Evolutionary conservation across 2,113 vertebrate species (phyloP), one percentile per base, ranked within the genome.

Genomic region (Corythoichthys haematopterus): DNA sequence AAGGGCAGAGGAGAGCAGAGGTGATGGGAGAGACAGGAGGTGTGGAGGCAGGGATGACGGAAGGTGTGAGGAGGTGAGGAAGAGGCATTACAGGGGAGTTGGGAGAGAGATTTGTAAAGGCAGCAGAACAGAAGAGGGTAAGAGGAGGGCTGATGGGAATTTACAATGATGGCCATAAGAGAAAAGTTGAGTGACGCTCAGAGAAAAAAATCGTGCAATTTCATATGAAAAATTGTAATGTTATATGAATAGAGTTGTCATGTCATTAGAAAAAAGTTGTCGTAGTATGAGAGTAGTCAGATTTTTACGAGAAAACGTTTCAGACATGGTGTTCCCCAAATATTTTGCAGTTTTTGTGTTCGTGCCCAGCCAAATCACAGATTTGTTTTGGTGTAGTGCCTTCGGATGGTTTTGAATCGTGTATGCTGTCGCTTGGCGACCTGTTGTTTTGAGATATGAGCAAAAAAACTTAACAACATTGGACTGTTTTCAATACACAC

Each of bases 151-250:
- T 20, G 35, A 51, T 3, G 79, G 73, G 77, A 79, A 81, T 71
- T 76, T 77, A 82, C 81, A 85, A 81, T 84, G 84, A 79, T 75
- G 77, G 79, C 84, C 70, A 64, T 58, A 38, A 50, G 76, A 72
- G 64, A 76, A 71, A 75, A 85, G 75, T 82, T 72, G 80, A 50
- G 47, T 50, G 4, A 50, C 14, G 47, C 14, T 50, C 4, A 13
- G 47, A 14, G 20, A 28, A 28, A 15, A 14, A 2, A 50, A 50
- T 4, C 12, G 14, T 4, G 13, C 47, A 50, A 50, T 50, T 50
- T 50, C 14, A 50, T 4, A 13, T 7, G 40, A 43, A 8, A 8
- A 43, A 28, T 28, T 28, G 20, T 28, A 28, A 28, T 28, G 20
- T 28, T 28, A 28, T 28, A 28, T 28, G 20, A 28, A 43, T 43